Evolutionary conservation across 2,888 invertebrate genomes (phyloP).

Genomic region (Apodemia zela): DNA sequence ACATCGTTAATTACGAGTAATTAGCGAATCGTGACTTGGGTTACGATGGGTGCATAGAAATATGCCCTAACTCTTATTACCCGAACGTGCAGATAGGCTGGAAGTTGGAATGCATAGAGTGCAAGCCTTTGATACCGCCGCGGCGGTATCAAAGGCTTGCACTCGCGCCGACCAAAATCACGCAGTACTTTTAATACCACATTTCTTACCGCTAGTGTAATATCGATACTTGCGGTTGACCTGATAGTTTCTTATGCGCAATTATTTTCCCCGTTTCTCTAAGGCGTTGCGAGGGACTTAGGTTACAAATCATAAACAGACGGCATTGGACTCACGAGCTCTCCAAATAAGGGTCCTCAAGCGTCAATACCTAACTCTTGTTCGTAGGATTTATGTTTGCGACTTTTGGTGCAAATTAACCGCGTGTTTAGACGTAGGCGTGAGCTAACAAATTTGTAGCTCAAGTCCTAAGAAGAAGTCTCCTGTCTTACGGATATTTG

Average conservation of each 20-base stretch:
- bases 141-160: too few species aligned
- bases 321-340: conserved; percentile 62
- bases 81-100: conserved; percentile 26
- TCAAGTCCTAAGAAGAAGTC: conserved; percentile 30
- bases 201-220: conserved; percentile 10
- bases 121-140: conserved; percentile 16
- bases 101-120: conserved; percentile 20
- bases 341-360: conserved; percentile 59
- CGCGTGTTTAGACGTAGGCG: conserved; percentile 61
- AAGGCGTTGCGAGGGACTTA: conserved; percentile 30
- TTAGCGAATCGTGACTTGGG: conserved; percentile 64
- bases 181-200: not conserved
- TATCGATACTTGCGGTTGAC: conserved; percentile 26
- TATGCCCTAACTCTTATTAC: conserved; percentile 28
- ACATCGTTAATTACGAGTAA: conserved; percentile 70
- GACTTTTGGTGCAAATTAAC: conserved; percentile 74
- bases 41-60: conserved; percentile 45
- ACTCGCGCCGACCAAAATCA: conserved; percentile 16
- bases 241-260: conserved; percentile 31
- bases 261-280: conserved; percentile 33
- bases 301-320: conserved; percentile 70
- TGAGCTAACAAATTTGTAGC: conserved; percentile 60
- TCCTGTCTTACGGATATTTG: not conserved
- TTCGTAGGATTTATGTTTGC: conserved; percentile 67
- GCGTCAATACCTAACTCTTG: conserved; percentile 59